phyloP scores from a whole-genome alignment of 2,797 vertebrate species.

The Cetoscarus ocellatus region DNA sequence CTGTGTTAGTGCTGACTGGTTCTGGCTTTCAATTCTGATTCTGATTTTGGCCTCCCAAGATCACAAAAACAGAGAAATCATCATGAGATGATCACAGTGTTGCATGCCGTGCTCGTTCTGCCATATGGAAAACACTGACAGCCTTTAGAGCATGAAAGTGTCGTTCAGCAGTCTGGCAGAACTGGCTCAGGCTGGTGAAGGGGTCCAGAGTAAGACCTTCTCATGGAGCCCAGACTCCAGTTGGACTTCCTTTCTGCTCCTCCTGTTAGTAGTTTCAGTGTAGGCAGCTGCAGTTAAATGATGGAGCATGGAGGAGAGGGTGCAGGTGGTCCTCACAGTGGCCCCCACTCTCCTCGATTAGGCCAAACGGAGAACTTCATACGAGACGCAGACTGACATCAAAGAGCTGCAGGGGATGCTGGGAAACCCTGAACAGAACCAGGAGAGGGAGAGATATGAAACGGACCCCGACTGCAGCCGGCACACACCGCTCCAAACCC shows the following conservation, averaged over 20 bases:
- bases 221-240: too few relatives aligned
- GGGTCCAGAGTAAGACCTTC: too few relatives aligned
- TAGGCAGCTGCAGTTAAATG: conserved; percentile 19
- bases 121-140: too few relatives aligned
- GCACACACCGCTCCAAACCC: conserved; percentile 8
- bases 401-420: conserved; percentile 29
- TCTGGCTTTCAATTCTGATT: too few relatives aligned
- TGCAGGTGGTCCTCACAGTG: conserved; percentile 15
- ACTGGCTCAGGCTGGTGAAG: too few relatives aligned
- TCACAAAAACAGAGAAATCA: too few relatives aligned
- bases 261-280: not conserved
- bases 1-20: too few relatives aligned
- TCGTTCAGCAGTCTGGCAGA: too few relatives aligned
- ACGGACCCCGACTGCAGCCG: conserved; percentile 11
- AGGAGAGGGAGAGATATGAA: conserved; percentile 1
- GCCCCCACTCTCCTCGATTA: not conserved
- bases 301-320: conserved; percentile 26
- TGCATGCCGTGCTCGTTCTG: too few relatives aligned
- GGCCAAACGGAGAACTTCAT: not conserved
- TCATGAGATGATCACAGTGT: too few relatives aligned
- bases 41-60: too few relatives aligned
- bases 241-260: not conserved
- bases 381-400: conserved; percentile 29
- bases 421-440: conserved; percentile 4
- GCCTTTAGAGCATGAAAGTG: too few relatives aligned